Conservation (phyloP, 2,797 vertebrate species). For the Myoxocephalus aenaeus region DNA sequence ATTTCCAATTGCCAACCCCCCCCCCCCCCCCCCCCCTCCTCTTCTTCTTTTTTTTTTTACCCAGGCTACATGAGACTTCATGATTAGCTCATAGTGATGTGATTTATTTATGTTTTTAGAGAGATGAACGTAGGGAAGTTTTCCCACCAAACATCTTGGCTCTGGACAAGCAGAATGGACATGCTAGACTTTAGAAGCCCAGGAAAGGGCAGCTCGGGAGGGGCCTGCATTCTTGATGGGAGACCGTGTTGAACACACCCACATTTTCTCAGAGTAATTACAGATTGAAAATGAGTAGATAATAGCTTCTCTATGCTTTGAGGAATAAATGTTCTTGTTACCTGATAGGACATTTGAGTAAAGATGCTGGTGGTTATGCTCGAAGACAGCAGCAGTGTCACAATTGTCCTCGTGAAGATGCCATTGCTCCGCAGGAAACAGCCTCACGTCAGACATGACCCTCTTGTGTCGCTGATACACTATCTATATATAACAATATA, state of each 20-base stretch:
- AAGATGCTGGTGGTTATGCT: conserved; percentile 47
- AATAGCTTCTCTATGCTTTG: conserved; percentile 63
- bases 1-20: conserved; percentile 66
- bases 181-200: conserved; percentile 70
- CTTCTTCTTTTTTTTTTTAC: conserved; percentile 36
- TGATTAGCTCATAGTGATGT: conserved; percentile 84
- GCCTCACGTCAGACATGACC: conserved; percentile 17
- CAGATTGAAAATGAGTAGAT: conserved; percentile 74
- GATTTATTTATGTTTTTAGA: conserved; percentile 87
- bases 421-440: conserved; percentile 16
- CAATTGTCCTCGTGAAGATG: conserved; percentile 37
- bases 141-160: conserved; percentile 86
- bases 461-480: neutral
- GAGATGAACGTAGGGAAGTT: conserved; percentile 80
- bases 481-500: too few relatives aligned
- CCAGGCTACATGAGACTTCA: conserved; percentile 77
- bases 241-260: conserved; percentile 74
- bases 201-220: conserved; percentile 66
- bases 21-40: conserved; percentile 19
- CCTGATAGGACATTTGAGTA: conserved; percentile 57
- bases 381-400: conserved; percentile 32
- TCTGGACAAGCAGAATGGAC: conserved; percentile 72
- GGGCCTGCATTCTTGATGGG: conserved; percentile 72
- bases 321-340: conserved; percentile 65
- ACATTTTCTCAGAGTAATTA: conserved; percentile 80